These are phyloP conservation scores for Gymnoscelis rufifasciata DNA, from an alignment of 2,888 invertebrate genomes.

Conservation along the genomic window DNA sequence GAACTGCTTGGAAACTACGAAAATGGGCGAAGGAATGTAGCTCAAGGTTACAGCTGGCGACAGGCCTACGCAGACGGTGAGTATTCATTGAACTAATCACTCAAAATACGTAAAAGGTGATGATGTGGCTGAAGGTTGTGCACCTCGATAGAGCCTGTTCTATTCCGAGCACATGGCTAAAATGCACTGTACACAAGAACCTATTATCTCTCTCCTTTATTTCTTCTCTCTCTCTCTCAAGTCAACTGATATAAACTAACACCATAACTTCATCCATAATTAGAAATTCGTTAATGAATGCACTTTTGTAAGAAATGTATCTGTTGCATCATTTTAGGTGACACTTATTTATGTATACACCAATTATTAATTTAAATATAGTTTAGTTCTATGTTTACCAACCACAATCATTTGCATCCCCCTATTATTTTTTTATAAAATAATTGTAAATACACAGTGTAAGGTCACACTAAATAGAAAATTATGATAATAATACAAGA, in stretches of 20 bases:
- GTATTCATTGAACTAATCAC: slow-evolving; percentile 25
- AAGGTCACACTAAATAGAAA: not conserved
- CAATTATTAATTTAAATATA: too few species aligned
- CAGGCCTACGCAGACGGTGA: slow-evolving; percentile 61
- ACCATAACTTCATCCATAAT: too few species aligned
- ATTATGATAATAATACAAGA: not conserved
- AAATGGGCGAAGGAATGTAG: slow-evolving; percentile 35
- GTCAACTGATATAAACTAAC: too few species aligned
- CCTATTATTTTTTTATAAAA: not conserved
- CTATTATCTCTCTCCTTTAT: too few species aligned
- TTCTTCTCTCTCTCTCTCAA: too few species aligned
- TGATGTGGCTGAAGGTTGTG: not conserved
- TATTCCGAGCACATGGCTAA: not conserved
- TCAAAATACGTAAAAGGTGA: not conserved
- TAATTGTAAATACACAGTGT: not conserved
- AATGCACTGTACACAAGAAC: not conserved
- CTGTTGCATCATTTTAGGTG: too few species aligned
- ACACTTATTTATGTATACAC: too few species aligned
- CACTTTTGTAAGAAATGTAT: too few species aligned
- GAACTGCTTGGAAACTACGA: slow-evolving; percentile 42
- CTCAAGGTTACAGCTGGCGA: slow-evolving; percentile 40
- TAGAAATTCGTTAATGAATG: too few species aligned
- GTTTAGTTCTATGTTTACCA: too few species aligned
- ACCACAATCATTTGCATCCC: too few species aligned
- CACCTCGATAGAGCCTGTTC: not conserved